These are phyloP conservation scores for Battus philenor DNA, from an alignment of 1,140 invertebrate genomes.

Conservation along the genomic window DNA sequence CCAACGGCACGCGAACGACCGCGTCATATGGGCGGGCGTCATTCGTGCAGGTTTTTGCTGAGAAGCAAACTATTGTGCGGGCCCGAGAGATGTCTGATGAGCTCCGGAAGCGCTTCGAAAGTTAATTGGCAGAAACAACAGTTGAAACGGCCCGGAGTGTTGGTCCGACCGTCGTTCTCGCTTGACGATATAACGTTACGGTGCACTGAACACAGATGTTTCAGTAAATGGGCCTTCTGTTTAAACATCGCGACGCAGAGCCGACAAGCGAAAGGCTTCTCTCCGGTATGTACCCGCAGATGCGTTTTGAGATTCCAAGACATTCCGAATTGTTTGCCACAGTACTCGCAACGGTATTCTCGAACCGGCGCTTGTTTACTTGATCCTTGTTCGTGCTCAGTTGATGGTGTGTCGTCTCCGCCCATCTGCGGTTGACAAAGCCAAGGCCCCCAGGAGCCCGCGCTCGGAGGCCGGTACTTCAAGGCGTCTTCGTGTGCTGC, in stretches of 20 bases:
- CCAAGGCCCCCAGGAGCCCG: constrained; percentile 84
- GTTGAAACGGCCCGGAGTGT: constrained; percentile 81
- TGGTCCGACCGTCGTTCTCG: constrained; percentile 81
- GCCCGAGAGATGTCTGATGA: constrained; percentile 89
- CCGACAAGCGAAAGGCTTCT: constrained; percentile 91
- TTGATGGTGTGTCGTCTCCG: constrained; percentile 74
- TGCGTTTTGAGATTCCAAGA: constrained; percentile 93
- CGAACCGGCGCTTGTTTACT: constrained; percentile 80
- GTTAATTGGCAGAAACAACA: constrained; percentile 91
- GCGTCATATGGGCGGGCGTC: constrained; percentile 67
- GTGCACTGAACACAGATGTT: constrained; percentile 91
- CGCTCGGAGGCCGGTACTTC: constrained; percentile 83
- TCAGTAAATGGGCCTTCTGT: constrained; percentile 89
- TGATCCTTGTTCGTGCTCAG: constrained; percentile 75
- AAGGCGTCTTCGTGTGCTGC: constrained; percentile 76
- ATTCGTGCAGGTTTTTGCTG: constrained; percentile 90
- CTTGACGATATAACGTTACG: constrained; percentile 86
- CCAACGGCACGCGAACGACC: constrained; percentile 42
- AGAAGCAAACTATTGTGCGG: constrained; percentile 90
- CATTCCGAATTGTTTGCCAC: constrained; percentile 92
- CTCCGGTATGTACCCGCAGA: constrained; percentile 89
- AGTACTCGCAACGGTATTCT: constrained; percentile 90
- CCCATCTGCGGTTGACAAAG: constrained; percentile 80
- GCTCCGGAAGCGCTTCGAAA: constrained; percentile 88
- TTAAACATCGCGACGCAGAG: constrained; percentile 93